phyloP scores from a whole-genome alignment of 2,113 vertebrate genomes.

The Oreocharis arfaki region DNA sequence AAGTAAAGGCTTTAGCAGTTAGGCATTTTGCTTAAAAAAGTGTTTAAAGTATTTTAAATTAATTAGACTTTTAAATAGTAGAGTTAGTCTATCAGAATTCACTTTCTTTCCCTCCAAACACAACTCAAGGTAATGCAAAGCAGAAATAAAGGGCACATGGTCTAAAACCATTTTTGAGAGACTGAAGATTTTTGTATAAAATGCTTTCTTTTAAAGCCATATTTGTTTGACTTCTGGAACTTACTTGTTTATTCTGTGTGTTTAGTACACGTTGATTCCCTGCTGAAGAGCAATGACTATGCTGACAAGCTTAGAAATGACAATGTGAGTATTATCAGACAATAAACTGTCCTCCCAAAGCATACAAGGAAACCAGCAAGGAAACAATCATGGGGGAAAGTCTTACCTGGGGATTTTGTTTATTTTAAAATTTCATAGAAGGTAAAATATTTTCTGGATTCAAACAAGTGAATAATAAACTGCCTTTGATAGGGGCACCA shows the following conservation, averaged over 20 bases:
- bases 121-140: conserved; percentile 69
- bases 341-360: conserved; percentile 74
- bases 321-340: conserved; percentile 71
- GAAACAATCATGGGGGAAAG: conserved; percentile 71
- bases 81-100: conserved; percentile 71
- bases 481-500: conserved; percentile 69
- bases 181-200: conserved; percentile 41
- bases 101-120: conserved; percentile 48
- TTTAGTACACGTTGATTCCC: conserved; percentile 69
- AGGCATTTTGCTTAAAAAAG: conserved; percentile 71
- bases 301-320: conserved; percentile 69
- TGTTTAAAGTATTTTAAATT: conserved; percentile 76
- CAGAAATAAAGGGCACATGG: conserved; percentile 66
- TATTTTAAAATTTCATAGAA: conserved; percentile 68
- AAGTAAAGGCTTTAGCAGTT: conserved; percentile 72
- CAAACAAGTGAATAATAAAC: conserved; percentile 68
- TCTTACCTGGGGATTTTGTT: conserved; percentile 64
- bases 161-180: conserved; percentile 57
- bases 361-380: conserved; percentile 70
- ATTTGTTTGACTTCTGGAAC: conserved; percentile 67
- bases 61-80: conserved; percentile 77
- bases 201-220: conserved; percentile 61
- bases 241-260: conserved; percentile 62
- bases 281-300: conserved; percentile 75
- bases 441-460: conserved; percentile 71